Base-by-base conservation (phyloP, 2,113 vertebrate species). In the Montifringilla adamsi region DNA sequence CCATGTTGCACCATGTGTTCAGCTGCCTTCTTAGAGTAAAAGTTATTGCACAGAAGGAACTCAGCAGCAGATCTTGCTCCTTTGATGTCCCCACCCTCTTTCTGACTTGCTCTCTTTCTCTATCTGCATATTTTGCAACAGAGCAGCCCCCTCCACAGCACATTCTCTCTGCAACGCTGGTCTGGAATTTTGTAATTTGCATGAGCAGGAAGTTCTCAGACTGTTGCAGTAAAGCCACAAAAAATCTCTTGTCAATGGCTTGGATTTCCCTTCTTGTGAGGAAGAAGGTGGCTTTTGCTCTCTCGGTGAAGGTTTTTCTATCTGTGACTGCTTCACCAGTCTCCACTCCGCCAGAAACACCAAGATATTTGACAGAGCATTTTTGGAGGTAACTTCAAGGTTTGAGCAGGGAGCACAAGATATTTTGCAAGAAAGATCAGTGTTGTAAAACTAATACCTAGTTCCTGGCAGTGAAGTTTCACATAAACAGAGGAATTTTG, bases 121-220 rank as follows among this genome's bases (percentile, higher is more conserved):
- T 86, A 53, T 66, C 86, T 89, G 86, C 21, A 8, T 69, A 59
- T 94, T 97, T 95, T 94, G 95, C 94, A 89, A 90, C 23, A 64
- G 18, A 74, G 39, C 6, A 4, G 27, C 50, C 83, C 66, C 46
- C 39, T 94, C 68, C 75, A 62, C 43, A 90, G 79, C 55, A 55
- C 39, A 90, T 93, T 86, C 68, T 91, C 85, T 62, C 59, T 59
- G 28, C 8, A 9, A 43, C 0, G 0, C 58, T 52, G 49, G 31
- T 86, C 69, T 75, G 46, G 77, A 83, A 62, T 73, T 88, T 63
- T 69, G 75, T 46, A 79, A 76, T 66, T 77, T 88, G 79, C 72
- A 74, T 88, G 85, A 95, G 44, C 41, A 76, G 78, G 59, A 80
- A 80, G 49, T 53, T 76, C 63, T 79, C 75, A 30, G 50, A 18